These are phyloP conservation scores for Drosophila arawakana DNA, from an alignment of 1,140 invertebrate species.

Conservation along the genomic window DNA sequence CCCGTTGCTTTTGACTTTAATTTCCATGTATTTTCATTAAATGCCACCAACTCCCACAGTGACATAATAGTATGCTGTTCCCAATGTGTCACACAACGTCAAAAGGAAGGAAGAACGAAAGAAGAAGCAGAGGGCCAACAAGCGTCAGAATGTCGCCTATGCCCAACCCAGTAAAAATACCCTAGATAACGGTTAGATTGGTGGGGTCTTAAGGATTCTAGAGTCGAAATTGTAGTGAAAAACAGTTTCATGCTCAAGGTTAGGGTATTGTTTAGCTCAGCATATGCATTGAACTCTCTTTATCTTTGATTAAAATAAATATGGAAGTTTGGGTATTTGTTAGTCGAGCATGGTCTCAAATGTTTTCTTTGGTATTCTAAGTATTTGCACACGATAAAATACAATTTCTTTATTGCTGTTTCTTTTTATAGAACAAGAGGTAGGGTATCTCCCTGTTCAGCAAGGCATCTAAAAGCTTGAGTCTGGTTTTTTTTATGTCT, in stretches of 20 bases:
- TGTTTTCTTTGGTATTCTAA: conserved; percentile 25
- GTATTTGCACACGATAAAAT: too few relatives aligned
- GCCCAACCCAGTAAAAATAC: conserved; percentile 26
- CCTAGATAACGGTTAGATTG: background rate
- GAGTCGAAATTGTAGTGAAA: too few relatives aligned
- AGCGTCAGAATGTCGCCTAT: conserved; percentile 45
- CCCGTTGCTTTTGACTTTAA: conserved; percentile 61
- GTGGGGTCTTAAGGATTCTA: background rate
- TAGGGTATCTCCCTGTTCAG: too few relatives aligned
- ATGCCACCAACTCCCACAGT: conserved; percentile 22
- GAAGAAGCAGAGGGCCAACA: conserved; percentile 4
- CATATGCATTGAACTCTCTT: background rate
- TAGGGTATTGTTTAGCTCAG: background rate
- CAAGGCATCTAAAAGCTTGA: too few relatives aligned
- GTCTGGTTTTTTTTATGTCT: conserved; percentile 63
- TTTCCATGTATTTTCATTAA: conserved; percentile 46
- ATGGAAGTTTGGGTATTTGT: background rate
- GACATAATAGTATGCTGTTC: conserved; percentile 65
- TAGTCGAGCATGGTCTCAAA: background rate
- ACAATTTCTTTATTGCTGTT: too few relatives aligned
- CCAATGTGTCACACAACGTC: conserved; percentile 60
- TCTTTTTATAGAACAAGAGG: too few relatives aligned
- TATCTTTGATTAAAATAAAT: too few relatives aligned
- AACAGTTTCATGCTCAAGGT: too few relatives aligned
- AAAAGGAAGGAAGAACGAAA: conserved; percentile 21